Base-by-base conservation (phyloP, 2,888 invertebrate genomes). In the Diadromus collaris region DNA sequence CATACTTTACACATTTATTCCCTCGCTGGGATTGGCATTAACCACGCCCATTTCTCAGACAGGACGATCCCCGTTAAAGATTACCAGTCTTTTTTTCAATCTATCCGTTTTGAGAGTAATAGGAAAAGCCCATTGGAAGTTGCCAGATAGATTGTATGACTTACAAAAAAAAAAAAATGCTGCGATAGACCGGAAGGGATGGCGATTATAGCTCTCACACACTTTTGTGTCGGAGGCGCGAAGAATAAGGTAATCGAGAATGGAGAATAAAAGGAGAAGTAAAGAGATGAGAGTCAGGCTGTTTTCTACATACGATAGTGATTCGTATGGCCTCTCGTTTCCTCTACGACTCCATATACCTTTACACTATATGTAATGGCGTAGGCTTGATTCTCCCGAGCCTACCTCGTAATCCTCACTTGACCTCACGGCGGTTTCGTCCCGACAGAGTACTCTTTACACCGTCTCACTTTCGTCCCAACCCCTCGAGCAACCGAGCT, bases 381-480 rank as follows among this genome's bases (percentile, higher is more conserved):
- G 60, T 46, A 76, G 73, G 69, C 60, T 74, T 76, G 73, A 73
- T 77, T 80, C 54, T 63, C 56, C 29, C 74, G 76, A 77, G 73
- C 70, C 76, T 71, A 69, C 70, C 69, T 73, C 70, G 76, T 80
- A 80, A 80, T 80, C 79, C 76, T 76, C 76, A 71, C 79, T 80
- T 80, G 79, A 80, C 79, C 79, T 80, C 76, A 72, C 61, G 69
- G 54, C 69, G 73, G 65, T 76, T 73, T 69, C 63, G 69, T 73
- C 64, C 48, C 63, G 67, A 76, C 64, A 64, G 65, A 61, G 60
- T 63, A 21, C 51, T 46, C 64, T 29, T 75, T 51, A 44, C 60
- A 56, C 44, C 13, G 24, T 48, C 67, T 74, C 54, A 44, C 64
- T 78, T 65, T 58, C 21, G 21, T 27, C 64, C 24, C n/a, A n/a